Evolutionary conservation across 2,113 vertebrate genomes (phyloP).

Genomic region (Etheostoma spectabile): DNA sequence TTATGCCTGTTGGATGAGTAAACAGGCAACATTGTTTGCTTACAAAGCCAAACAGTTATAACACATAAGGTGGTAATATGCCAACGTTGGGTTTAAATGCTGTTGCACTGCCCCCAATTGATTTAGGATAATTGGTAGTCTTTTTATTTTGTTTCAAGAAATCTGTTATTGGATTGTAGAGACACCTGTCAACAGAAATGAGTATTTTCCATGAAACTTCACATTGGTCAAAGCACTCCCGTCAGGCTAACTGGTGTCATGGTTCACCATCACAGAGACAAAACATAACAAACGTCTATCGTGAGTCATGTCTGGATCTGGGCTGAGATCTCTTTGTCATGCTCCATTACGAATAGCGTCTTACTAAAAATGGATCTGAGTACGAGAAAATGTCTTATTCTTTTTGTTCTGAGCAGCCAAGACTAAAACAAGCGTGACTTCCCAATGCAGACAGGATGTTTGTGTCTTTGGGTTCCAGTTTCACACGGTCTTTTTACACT

Average conservation of each 20-base stretch:
- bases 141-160: background rate
- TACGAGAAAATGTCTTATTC: background rate
- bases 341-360: background rate
- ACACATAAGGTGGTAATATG: background rate
- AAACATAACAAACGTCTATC: background rate
- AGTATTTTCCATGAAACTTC: background rate
- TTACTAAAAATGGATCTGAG: background rate
- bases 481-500: background rate
- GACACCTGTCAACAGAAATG: background rate
- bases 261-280: background rate
- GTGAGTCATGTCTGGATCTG: background rate
- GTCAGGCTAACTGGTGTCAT: background rate
- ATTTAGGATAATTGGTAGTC: background rate
- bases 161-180: background rate
- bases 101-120: too few species aligned
- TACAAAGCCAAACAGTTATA: background rate
- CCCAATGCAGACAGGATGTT: background rate
- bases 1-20: background rate
- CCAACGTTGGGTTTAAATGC: background rate
- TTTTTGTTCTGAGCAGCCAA: background rate
- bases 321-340: background rate
- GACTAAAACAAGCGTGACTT: background rate
- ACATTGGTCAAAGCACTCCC: background rate
- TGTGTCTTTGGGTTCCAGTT: slow-evolving; percentile 22
- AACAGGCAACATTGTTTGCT: background rate